These are phyloP conservation scores for Paramuricea clavata DNA, from an alignment of 92 coral and sea anemone genomes.

Conservation along the genomic window DNA sequence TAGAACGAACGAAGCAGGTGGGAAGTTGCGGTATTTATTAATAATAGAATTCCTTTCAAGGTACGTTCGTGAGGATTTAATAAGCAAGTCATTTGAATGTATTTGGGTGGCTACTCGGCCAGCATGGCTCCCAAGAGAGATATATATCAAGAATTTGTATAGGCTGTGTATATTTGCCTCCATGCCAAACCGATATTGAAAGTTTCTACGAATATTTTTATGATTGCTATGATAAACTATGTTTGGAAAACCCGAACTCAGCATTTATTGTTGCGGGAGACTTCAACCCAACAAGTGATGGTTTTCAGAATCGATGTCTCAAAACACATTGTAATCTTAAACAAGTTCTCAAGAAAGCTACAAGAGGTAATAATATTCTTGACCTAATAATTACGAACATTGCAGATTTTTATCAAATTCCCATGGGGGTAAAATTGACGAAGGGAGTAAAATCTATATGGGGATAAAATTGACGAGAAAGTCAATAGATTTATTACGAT, in stretches of 20 bases:
- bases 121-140: slow-evolving; percentile 7
- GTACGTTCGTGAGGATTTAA: background rate
- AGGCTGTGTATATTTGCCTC: slow-evolving; percentile 9
- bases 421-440: too few relatives aligned
- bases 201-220: background rate
- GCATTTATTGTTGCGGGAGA: slow-evolving; percentile 22
- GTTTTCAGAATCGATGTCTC: too few relatives aligned
- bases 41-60: too few relatives aligned
- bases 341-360: slow-evolving; percentile 13
- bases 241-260: background rate
- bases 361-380: too few relatives aligned
- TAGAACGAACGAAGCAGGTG: too few relatives aligned
- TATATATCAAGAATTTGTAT: slow-evolving; percentile 3
- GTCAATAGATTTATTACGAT: too few relatives aligned
- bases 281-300: too few relatives aligned
- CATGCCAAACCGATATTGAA: background rate
- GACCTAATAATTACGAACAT: slow-evolving; percentile 24
- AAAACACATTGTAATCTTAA: slow-evolving; percentile 14
- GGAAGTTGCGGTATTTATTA: too few relatives aligned
- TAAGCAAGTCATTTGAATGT: background rate
- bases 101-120: background rate
- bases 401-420: background rate
- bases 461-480: too few relatives aligned
- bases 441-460: too few relatives aligned
- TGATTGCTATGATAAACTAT: background rate